Evolutionary conservation across 1,140 invertebrate species (phyloP), one percentile per base, ranked within the genome.

Genomic region (Microplitis mediator): DNA sequence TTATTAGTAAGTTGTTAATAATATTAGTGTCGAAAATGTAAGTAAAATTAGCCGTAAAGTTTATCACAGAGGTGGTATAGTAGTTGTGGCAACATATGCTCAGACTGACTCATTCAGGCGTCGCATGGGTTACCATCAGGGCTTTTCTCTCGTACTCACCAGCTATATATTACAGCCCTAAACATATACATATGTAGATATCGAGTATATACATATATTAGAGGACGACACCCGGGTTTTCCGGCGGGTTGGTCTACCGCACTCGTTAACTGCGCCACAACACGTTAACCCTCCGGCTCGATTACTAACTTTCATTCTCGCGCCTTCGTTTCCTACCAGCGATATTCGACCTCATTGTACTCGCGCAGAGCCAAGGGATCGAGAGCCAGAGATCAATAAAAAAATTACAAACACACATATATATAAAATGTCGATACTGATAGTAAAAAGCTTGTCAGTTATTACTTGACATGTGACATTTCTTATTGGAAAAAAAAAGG

Each of bases 191-290:
- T 45, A 45, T 31, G 32, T 36, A 23, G 23, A 23, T 23, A 23
- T 23, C 23, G 23, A 23, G 23, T 23, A 60, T 68, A 63, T 52
- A 73, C 71, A 84, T 87, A 86, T 85, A 86, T 86, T 83, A 84
- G 78, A 81, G 82, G 76, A 80, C 80, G 82, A 85, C 83, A 86
- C 81, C 79, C 81, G 79, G 80, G 82, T 84, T 86, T 86, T 85
- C 85, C 85, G 84, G 83, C 80, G 76, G 72, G 69, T 74, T 77
- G 85, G 85, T 86, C 83, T 86, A 86, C 85, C 85, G 79, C 85
- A 82, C 85, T 86, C 85, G 84, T 87, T 87, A 87, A 87, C 84
- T 84, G 84, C 75, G 79, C 83, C 84, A 82, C 85, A 87, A 85
- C 82, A 82, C 81, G 81, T 81, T 82, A 84, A 73, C 71, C 68